These are phyloP conservation scores for Brachyhypopomus gauderio DNA, from an alignment of 2,113 vertebrate species.

Conservation along the genomic window DNA sequence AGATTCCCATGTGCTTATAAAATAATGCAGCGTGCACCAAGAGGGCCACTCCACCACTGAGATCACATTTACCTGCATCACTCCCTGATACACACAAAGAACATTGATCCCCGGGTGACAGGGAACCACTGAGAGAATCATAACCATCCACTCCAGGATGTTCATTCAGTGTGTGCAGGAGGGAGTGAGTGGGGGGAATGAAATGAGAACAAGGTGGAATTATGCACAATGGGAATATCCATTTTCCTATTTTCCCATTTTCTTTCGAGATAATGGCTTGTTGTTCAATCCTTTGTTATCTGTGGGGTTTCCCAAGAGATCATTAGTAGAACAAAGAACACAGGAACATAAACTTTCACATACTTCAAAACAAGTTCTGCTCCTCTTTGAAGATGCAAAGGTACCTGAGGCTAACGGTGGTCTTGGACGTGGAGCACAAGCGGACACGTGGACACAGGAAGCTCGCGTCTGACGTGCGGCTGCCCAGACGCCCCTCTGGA, in stretches of 20 bases:
- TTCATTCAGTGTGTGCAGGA: constrained; percentile 52
- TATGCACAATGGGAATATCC: constrained; percentile 76
- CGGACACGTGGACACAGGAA: constrained; percentile 7
- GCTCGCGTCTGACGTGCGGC: constrained; percentile 56
- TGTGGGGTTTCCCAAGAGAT: constrained; percentile 71
- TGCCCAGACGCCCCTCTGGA: constrained; percentile 37
- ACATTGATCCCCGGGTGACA: constrained; percentile 24
- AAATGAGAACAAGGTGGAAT: constrained; percentile 71
- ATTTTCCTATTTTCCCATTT: constrained; percentile 74
- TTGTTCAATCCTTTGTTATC: constrained; percentile 76
- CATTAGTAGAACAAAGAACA: constrained; percentile 76
- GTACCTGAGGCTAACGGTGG: constrained; percentile 63
- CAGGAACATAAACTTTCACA: constrained; percentile 69
- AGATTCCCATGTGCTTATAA: constrained; percentile 30
- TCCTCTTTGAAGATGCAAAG: constrained; percentile 69
- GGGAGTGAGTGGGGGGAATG: constrained; percentile 28
- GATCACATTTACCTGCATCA: constrained; percentile 31
- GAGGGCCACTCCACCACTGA: constrained; percentile 35
- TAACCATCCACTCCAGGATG: constrained; percentile 46
- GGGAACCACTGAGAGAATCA: constrained; percentile 5
- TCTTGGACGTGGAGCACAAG: constrained; percentile 50
- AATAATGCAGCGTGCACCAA: constrained; percentile 28
- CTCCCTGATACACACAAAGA: constrained; percentile 18
- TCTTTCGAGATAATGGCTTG: constrained; percentile 70
- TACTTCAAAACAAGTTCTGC: constrained; percentile 74